phyloP scores from a whole-genome alignment of 2,888 invertebrate species.

The Macrophya alboannulata region DNA sequence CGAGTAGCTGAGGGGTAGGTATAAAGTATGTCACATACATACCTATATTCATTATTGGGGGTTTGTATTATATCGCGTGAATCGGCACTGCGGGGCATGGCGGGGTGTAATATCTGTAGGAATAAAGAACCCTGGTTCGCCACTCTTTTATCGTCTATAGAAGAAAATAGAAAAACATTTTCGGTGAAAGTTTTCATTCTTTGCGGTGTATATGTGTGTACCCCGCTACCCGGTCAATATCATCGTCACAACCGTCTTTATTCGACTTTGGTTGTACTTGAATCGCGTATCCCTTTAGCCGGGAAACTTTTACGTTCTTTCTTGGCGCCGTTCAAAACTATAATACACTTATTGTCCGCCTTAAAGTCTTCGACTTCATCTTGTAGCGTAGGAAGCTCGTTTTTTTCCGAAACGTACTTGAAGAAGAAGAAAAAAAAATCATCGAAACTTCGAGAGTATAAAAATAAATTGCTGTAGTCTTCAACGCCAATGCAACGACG shows the following conservation, averaged over 20 bases:
- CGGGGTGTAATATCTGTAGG: not conserved
- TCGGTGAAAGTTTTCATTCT: constrained; percentile 21
- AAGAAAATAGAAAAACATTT: constrained; percentile 44
- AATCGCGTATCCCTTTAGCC: not conserved
- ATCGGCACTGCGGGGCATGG: not conserved
- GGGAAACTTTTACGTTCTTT: constrained; percentile 36
- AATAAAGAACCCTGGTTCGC: not conserved
- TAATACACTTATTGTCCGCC: constrained; percentile 14
- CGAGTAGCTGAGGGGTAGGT: not conserved
- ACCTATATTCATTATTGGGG: constrained; percentile 14
- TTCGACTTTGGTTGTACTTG: constrained; percentile 31
- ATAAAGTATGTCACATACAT: no score
- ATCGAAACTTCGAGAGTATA: not conserved
- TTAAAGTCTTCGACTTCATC: constrained; percentile 2
- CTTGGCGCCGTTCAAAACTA: constrained; percentile 17
- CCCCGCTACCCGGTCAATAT: constrained; percentile 24
- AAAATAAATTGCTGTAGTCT: not conserved
- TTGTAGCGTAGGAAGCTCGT: not conserved
- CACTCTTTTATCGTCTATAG: constrained; percentile 22
- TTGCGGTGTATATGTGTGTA: not conserved
- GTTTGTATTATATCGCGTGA: constrained; percentile 11
- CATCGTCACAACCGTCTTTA: constrained; percentile 43
- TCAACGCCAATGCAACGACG: not conserved
- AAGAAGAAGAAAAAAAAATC: not conserved
- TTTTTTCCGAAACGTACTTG: not conserved